These are phyloP conservation scores for Ochropacha duplaris DNA, from an alignment of 2,888 invertebrate species.

Conservation along the genomic window DNA sequence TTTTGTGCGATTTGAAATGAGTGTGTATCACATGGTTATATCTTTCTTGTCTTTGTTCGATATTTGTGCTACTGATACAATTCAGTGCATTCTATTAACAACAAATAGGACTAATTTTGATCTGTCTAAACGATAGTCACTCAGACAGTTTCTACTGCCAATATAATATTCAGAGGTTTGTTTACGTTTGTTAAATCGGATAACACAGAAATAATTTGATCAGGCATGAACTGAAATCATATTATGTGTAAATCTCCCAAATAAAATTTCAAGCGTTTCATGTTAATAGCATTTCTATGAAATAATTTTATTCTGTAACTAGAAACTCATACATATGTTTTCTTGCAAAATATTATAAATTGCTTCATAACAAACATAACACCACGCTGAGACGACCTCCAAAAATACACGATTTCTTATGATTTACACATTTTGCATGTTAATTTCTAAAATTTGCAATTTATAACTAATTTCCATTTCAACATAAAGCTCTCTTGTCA, in stretches of 20 bases:
- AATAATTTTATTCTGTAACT: not conserved
- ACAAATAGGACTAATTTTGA: too few relatives aligned
- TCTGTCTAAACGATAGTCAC: too few relatives aligned
- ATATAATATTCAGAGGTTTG: too few relatives aligned
- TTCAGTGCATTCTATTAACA: too few relatives aligned
- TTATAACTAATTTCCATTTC: slow-evolving; percentile 19
- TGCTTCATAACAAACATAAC: slow-evolving; percentile 15
- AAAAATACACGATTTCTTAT: slow-evolving; percentile 22
- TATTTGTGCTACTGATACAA: not conserved
- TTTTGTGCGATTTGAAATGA: not conserved
- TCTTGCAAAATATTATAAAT: slow-evolving; percentile 14
- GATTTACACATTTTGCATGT: slow-evolving; percentile 27
- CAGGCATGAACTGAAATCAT: too few relatives aligned
- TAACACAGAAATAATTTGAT: too few relatives aligned
- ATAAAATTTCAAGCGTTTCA: too few relatives aligned
- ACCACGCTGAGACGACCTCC: slow-evolving; percentile 19
- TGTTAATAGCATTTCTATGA: too few relatives aligned
- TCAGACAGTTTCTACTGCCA: too few relatives aligned
- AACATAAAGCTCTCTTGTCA: slow-evolving; percentile 4
- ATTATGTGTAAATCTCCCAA: too few relatives aligned
- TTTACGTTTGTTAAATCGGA: too few relatives aligned
- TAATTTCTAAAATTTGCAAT: slow-evolving; percentile 20
- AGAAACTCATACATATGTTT: not conserved
- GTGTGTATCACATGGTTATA: not conserved
- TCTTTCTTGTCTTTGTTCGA: too few relatives aligned